Conservation (phyloP, 2,888 invertebrate genomes). For the Lasioglossum malachurum region DNA sequence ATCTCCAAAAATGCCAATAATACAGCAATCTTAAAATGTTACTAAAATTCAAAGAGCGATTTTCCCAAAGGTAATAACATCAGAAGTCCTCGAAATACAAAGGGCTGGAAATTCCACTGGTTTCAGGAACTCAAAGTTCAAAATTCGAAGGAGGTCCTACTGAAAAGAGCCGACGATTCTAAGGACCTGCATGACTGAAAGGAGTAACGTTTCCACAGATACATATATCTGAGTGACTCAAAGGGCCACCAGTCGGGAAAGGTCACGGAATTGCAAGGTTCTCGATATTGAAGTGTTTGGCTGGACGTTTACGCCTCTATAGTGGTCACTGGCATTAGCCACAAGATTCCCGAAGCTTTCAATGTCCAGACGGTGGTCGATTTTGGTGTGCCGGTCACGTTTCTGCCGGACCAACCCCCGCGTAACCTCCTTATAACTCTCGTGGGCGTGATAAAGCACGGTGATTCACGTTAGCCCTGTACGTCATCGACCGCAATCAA, state of each 20-base stretch:
- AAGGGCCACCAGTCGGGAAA: not conserved
- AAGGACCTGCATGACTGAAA: not conserved
- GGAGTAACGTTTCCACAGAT: not conserved
- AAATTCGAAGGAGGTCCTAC: not conserved
- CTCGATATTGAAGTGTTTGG: not conserved
- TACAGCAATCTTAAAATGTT: too few relatives aligned
- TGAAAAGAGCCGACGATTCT: not conserved
- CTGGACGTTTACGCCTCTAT: not conserved
- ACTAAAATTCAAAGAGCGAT: too few relatives aligned
- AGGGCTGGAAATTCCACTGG: not conserved
- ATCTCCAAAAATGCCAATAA: not conserved
- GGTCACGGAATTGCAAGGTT: not conserved
- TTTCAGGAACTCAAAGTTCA: not conserved
- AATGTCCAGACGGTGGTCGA: conserved; percentile 44
- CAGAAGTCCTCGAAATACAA: too few relatives aligned
- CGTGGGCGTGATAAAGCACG: conserved; percentile 44
- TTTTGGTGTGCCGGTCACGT: conserved; percentile 64
- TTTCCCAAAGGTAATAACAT: not conserved
- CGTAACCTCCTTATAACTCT: conserved; percentile 43
- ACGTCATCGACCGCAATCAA: conserved; percentile 69
- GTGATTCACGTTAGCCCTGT: conserved; percentile 61
- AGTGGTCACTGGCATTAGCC: conserved; percentile 24
- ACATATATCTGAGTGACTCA: not conserved
- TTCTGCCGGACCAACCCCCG: conserved; percentile 29
- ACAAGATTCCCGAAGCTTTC: conserved; percentile 58